phyloP scores from a whole-genome alignment of 2,888 invertebrate genomes.

The Hydrotaea cyrtoneurina region DNA sequence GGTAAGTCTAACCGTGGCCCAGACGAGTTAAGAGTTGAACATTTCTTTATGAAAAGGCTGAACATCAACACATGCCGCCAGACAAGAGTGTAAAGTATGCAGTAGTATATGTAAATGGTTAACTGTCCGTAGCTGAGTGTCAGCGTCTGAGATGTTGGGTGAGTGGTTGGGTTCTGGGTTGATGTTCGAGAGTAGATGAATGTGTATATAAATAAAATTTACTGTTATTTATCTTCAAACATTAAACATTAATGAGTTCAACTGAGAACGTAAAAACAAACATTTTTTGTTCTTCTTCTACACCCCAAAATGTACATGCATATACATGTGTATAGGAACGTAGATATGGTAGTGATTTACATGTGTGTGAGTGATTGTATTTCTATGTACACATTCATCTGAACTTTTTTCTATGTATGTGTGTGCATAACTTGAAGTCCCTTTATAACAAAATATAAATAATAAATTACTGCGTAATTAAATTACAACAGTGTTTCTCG shows the following conservation, averaged over 20 bases:
- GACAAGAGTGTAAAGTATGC: background rate
- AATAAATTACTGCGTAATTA: slow-evolving; percentile 55
- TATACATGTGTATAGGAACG: background rate
- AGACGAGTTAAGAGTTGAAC: slow-evolving; percentile 18
- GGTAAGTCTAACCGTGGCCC: background rate
- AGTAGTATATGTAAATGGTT: background rate
- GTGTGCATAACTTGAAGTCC: slow-evolving; percentile 28
- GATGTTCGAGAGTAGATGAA: slow-evolving; percentile 5
- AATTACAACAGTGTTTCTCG: slow-evolving; percentile 49
- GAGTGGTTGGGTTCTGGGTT: background rate
- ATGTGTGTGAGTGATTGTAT: background rate
- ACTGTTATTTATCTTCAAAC: slow-evolving; percentile 47
- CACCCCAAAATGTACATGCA: background rate
- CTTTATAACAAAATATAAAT: slow-evolving; percentile 48
- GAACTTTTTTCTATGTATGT: slow-evolving; percentile 2
- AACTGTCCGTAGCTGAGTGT: no score
- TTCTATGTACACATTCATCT: background rate
- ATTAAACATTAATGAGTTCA: slow-evolving; percentile 49
- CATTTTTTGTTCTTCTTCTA: background rate
- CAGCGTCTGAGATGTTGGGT: background rate
- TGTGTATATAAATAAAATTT: slow-evolving; percentile 45
- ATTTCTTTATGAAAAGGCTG: background rate
- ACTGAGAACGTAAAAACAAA: slow-evolving; percentile 6
- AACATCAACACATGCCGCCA: background rate
- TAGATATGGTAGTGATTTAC: background rate